These are phyloP conservation scores for Mizuhopecten yessoensis DNA, from an alignment of 1,140 invertebrate genomes.

Conservation along the genomic window DNA sequence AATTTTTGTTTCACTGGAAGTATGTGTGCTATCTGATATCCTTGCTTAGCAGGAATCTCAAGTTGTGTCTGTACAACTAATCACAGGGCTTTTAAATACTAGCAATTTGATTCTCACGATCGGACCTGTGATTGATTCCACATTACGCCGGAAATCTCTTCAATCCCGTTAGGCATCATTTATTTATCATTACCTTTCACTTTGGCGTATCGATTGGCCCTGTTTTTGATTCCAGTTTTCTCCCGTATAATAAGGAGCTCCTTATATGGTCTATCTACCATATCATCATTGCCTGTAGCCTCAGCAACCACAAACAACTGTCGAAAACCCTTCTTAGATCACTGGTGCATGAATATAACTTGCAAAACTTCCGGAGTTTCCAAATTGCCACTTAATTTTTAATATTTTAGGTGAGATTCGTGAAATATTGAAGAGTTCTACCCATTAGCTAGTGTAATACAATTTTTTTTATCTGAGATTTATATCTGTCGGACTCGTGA, in stretches of 20 bases:
- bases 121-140: background rate
- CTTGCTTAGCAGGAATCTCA: background rate
- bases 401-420: background rate
- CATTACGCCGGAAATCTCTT: background rate
- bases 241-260: background rate
- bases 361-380: background rate
- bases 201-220: background rate
- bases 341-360: background rate
- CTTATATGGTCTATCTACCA: background rate
- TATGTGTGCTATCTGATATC: background rate
- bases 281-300: background rate
- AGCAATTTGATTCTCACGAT: background rate
- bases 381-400: background rate
- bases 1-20: background rate
- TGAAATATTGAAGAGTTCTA: background rate
- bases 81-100: background rate
- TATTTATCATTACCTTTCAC: slow-evolving; percentile 8
- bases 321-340: no score
- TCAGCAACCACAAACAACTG: background rate
- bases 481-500: no score
- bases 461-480: no score
- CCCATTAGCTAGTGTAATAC: no score
- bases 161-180: background rate
- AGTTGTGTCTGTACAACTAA: background rate
- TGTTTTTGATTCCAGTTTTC: background rate